Evolutionary conservation across 1,140 invertebrate genomes (phyloP), one percentile per base, ranked within the genome.

Genomic region (Diachasma alloeum): DNA sequence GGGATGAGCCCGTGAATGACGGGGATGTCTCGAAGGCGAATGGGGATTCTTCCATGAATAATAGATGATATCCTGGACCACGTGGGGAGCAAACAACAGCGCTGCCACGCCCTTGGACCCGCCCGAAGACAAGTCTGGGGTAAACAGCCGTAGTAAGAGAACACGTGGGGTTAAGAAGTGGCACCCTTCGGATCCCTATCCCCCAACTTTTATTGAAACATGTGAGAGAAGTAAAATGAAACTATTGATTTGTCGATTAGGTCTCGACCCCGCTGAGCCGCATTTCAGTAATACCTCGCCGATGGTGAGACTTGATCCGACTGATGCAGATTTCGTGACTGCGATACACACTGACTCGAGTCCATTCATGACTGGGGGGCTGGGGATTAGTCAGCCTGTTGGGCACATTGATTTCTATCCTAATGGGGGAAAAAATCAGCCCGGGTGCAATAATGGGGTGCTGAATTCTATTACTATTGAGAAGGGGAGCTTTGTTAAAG

Each of bases 381-480:
- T 96, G 13, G 96, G 96, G 24, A 95, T 97, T 82, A 92, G 91
- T 46, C 94, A 96, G 83, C 91, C 94, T 0, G 92, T 95, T 42
- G 96, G 95, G 0, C 96, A 97, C 83, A 92, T 97, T 0, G 97
- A 98, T 87, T 98, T 97, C 88, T 97, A 94, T 86, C 96, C 96
- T 0, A 98, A 97, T 81, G 95, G 96, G 0, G 96, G 96, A 0
- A 91, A 92, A 6, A 92, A 93, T 77, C 96, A 97, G 86, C 96
- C 96, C 0, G 96, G 96, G 0, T 97, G 96, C 83, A 93, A 92
- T 79, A 92, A 93, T 78, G 93, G 92, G 22, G 91, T 95, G 17
- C 88, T 93, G 67, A 91, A 95, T 68, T 93, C 93, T 5, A 93
- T 95, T 56, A 92, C 91, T 44, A 88, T 92, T 53, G 91, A 93